Conservation (phyloP, 2,113 vertebrate species). For the Natator depressus region DNA sequence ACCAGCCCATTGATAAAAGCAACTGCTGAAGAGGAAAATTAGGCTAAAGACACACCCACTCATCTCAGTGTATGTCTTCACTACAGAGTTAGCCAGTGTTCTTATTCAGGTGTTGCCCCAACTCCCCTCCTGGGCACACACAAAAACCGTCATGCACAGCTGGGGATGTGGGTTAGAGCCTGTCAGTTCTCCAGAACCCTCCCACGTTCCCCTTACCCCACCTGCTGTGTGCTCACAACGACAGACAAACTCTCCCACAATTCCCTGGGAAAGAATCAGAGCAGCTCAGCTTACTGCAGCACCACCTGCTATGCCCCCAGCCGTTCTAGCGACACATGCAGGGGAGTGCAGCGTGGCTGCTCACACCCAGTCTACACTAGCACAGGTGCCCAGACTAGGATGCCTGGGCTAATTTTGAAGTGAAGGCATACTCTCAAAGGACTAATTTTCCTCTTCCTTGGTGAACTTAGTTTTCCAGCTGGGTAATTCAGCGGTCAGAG, state of each 20-base stretch:
- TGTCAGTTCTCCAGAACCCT: background rate
- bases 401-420: background rate
- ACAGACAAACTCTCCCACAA: background rate
- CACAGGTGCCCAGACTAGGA: accelerated
- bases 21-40: background rate
- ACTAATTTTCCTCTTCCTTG: background rate
- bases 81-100: background rate
- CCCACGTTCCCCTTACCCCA: background rate
- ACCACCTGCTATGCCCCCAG: background rate
- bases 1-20: background rate
- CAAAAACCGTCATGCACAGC: background rate
- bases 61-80: background rate
- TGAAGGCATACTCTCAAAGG: background rate
- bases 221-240: background rate
- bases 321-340: background rate
- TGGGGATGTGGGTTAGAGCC: background rate
- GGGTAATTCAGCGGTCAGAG: background rate
- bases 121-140: accelerated
- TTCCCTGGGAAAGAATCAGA: background rate
- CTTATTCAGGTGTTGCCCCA: background rate
- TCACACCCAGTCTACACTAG: background rate
- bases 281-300: background rate
- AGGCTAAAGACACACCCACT: background rate
- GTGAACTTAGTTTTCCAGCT: background rate
- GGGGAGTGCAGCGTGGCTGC: background rate